phyloP scores from a whole-genome alignment of 1,140 invertebrate species.

The Dufourea novaeangliae region DNA sequence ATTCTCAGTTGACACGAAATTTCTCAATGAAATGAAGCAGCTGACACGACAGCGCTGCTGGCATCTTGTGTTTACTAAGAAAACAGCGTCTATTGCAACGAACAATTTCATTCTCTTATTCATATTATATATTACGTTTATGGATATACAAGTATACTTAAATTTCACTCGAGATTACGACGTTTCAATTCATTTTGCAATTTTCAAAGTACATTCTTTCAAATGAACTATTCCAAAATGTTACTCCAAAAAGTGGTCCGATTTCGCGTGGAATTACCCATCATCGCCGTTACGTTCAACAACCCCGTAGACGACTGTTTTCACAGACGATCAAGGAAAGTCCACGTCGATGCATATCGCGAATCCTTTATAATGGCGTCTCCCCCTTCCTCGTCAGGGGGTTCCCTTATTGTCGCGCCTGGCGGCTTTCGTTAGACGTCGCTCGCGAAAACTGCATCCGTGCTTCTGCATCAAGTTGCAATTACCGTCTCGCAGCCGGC shows the following conservation, averaged over 20 bases:
- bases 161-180: conserved; percentile 6
- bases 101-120: background rate
- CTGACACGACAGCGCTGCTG: background rate
- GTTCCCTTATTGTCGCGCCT: background rate
- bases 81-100: conserved; percentile 6
- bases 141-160: background rate
- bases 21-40: conserved; percentile 36
- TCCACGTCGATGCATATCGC: background rate
- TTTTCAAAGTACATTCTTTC: too few relatives aligned
- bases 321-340: too few relatives aligned
- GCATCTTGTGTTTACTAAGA: conserved; percentile 32
- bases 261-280: too few relatives aligned
- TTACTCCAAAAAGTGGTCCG: too few relatives aligned
- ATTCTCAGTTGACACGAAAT: conserved; percentile 9
- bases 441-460: background rate
- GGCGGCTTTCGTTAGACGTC: conserved; percentile 2
- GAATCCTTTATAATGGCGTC: background rate
- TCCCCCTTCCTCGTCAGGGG: background rate
- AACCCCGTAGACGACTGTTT: too few relatives aligned
- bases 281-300: too few relatives aligned
- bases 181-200: too few relatives aligned
- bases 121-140: conserved; percentile 26
- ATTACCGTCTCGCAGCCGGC: conserved; percentile 31
- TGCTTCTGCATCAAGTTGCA: conserved; percentile 34
- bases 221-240: too few relatives aligned